Percentiles rank a stretch among this genome's conserved stretches.
Evolutionary conservation across 2,113 vertebrate species (phyloP).

Genomic region (Notechis scutatus): DNA sequence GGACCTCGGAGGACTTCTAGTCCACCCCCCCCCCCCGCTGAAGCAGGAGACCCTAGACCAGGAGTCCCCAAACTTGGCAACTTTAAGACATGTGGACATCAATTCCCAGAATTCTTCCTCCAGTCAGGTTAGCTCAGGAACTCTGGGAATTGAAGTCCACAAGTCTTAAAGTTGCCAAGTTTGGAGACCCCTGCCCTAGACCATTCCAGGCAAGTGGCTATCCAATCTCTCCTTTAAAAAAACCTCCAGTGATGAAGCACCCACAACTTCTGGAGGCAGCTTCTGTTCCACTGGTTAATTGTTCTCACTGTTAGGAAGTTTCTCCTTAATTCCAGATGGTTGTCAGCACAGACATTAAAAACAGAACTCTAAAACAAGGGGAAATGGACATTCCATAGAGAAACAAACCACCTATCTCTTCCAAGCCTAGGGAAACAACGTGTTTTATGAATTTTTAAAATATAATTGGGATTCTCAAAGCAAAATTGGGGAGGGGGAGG

Average conservation of each 20-base stretch:
- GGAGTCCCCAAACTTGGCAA: too few relatives aligned
- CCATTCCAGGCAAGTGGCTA: not conserved
- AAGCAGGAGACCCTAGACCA: not conserved
- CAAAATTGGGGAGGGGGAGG: not conserved
- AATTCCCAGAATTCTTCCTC: too few relatives aligned
- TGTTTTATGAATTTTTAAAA: not conserved
- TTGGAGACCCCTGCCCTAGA: too few relatives aligned
- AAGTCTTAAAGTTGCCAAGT: too few relatives aligned
- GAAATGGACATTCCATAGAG: not conserved
- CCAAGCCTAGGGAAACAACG: not conserved
- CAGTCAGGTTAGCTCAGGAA: too few relatives aligned
- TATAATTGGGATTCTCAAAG: not conserved
- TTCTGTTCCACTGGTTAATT: not conserved
- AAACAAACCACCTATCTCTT: not conserved
- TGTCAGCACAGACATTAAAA: not conserved
- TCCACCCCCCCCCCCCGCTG: not conserved
- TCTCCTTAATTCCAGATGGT: not conserved
- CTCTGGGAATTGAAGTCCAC: too few relatives aligned
- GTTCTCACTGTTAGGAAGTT: not conserved
- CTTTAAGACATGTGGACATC: too few relatives aligned
- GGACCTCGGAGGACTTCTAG: not conserved
- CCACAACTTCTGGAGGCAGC: not conserved
- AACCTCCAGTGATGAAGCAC: not conserved
- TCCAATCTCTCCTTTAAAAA: not conserved
- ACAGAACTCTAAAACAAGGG: not conserved